Conservation (phyloP, 1,140 invertebrate species). For the Drosophila orena region DNA sequence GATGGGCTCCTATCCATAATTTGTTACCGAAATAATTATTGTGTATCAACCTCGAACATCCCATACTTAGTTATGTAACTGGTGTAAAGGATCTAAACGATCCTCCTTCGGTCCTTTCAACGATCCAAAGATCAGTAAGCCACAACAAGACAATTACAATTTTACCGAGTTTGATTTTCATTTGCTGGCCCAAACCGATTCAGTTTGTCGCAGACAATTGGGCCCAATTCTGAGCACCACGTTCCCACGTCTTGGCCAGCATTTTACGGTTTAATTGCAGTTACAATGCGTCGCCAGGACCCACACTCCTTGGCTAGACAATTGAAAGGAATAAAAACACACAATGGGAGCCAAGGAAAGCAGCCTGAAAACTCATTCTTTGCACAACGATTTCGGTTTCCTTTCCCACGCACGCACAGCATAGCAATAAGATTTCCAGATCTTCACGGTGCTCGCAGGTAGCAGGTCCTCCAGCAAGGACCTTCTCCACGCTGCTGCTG, state of each 20-base stretch:
- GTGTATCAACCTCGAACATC: neutral
- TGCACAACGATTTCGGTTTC: slow-evolving; percentile 52
- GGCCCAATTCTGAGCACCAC: slow-evolving; percentile 8
- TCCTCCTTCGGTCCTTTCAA: slow-evolving; percentile 2
- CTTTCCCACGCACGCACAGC: slow-evolving; percentile 71
- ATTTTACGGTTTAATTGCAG: slow-evolving; percentile 82
- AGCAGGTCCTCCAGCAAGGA: slow-evolving; percentile 69
- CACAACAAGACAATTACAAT: slow-evolving; percentile 53
- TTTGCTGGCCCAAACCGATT: slow-evolving; percentile 65
- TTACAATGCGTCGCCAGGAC: slow-evolving; percentile 56
- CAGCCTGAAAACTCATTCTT: slow-evolving; percentile 11
- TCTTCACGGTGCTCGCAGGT: slow-evolving; percentile 53
- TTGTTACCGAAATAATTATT: no score
- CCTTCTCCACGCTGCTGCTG: slow-evolving; percentile 7
- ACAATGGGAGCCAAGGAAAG: slow-evolving; percentile 23
- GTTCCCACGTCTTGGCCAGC: slow-evolving; percentile 52
- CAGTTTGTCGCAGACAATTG: slow-evolving; percentile 62
- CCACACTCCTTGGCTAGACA: slow-evolving; percentile 64
- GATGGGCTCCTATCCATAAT: neutral
- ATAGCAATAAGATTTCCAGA: slow-evolving; percentile 63
- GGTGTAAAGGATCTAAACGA: neutral
- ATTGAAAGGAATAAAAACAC: slow-evolving; percentile 37
- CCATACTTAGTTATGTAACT: neutral
- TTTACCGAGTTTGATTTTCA: slow-evolving; percentile 46
- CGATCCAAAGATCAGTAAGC: slow-evolving; percentile 27